Conservation (phyloP, 2,113 vertebrate species). For the Ameiurus melas region DNA sequence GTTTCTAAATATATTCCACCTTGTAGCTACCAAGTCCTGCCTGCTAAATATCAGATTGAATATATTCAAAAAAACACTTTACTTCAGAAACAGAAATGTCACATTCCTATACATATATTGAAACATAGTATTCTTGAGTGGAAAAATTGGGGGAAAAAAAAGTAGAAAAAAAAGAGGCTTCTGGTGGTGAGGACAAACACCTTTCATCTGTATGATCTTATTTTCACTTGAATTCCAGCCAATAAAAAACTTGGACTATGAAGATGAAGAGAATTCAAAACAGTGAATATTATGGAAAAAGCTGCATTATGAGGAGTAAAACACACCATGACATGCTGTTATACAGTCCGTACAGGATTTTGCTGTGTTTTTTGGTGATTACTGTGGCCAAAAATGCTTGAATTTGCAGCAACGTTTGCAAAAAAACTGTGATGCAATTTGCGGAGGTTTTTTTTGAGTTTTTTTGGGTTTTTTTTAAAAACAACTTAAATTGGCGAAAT, state of each 20-base stretch:
- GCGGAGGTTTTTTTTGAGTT: no score
- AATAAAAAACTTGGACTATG: neutral
- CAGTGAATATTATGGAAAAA: neutral
- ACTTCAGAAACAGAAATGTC: neutral
- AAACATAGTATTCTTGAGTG: neutral
- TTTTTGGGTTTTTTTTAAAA: no score
- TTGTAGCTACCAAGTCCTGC: neutral
- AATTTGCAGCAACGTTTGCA: no score
- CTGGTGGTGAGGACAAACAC: neutral
- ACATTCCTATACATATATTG: neutral
- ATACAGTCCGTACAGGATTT: no score
- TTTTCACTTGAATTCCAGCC: neutral
- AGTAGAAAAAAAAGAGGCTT: neutral
- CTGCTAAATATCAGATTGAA: neutral
- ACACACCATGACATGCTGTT: neutral
- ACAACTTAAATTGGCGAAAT: no score
- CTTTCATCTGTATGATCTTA: neutral
- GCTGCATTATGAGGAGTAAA: neutral
- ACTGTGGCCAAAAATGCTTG: no score
- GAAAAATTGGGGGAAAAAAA: neutral
- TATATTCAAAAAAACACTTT: neutral
- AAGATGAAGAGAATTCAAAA: neutral
- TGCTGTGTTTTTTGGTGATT: no score
- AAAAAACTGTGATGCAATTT: no score
- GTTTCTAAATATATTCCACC: slow-evolving; percentile 17